Evolutionary conservation across 2,113 vertebrate species (phyloP).

Genomic region (Phylloscopus trochiloides): DNA sequence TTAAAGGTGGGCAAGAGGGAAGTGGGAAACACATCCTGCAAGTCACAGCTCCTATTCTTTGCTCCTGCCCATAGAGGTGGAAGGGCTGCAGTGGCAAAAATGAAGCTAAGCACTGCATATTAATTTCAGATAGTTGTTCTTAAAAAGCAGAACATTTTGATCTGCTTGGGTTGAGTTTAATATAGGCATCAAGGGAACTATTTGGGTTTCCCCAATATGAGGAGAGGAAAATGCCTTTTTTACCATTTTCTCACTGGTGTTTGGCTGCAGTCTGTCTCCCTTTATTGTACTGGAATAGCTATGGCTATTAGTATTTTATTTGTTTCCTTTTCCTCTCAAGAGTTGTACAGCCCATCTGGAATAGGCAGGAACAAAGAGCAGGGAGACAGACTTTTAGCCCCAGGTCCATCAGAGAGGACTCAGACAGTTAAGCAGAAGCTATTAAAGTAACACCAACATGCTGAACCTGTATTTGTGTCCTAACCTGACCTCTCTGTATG

Average conservation of each 20-base stretch:
- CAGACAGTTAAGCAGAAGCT: not conserved
- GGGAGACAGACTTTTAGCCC: not conserved
- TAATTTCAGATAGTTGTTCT: not conserved
- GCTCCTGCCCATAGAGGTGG: not conserved
- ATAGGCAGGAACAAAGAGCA: not conserved
- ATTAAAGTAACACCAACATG: rapidly evolving
- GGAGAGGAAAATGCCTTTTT: not conserved
- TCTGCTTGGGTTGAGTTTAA: not conserved
- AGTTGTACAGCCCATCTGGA: not conserved
- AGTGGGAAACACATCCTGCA: not conserved
- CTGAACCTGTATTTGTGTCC: not conserved
- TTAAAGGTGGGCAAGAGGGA: not conserved
- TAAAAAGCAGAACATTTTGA: not conserved
- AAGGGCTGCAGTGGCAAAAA: not conserved
- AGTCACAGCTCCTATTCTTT: not conserved
- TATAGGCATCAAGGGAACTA: not conserved
- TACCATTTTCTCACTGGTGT: not conserved
- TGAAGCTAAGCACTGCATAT: not conserved
- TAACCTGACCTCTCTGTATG: not conserved
- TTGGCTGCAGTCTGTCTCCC: not conserved
- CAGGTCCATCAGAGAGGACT: not conserved
- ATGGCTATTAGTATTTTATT: not conserved
- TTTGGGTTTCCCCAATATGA: not conserved
- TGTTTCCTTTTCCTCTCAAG: rapidly evolving
- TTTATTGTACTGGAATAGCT: not conserved